Conservation (phyloP, 2,113 vertebrate genomes). For the Oryzias celebensis region DNA sequence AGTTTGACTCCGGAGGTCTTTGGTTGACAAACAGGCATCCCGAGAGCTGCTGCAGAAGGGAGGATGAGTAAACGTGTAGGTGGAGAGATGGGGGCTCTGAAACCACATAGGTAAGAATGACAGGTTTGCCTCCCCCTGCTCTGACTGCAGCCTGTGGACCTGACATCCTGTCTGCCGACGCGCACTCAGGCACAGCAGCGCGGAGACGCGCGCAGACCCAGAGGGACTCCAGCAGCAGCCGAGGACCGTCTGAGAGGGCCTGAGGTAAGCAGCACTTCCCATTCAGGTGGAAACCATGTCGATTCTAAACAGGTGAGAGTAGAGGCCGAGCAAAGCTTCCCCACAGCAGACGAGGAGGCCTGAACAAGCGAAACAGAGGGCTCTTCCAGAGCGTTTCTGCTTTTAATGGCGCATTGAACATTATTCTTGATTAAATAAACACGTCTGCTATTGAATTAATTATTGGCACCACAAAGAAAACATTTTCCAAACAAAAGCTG, state of each 20-base stretch:
- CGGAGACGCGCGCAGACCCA: conserved; percentile 23
- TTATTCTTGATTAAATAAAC: too few relatives aligned
- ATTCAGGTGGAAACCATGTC: not conserved
- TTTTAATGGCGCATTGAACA: too few relatives aligned
- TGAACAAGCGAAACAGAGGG: too few relatives aligned
- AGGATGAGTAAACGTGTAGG: conserved; percentile 73
- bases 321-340: too few relatives aligned
- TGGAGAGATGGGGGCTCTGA: conserved; percentile 72
- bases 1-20: conserved; percentile 57
- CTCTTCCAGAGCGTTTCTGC: too few relatives aligned
- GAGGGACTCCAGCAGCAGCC: conserved; percentile 18
- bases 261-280: conserved; percentile 21
- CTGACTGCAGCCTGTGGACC: conserved; percentile 51
- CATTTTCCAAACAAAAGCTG: too few relatives aligned
- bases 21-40: conserved; percentile 53
- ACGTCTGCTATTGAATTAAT: too few relatives aligned
- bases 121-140: conserved; percentile 50
- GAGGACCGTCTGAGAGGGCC: conserved; percentile 7
- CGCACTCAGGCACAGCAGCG: conserved; percentile 22
- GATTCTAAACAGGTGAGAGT: not conserved
- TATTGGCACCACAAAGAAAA: too few relatives aligned
- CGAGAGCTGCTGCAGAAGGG: conserved; percentile 53
- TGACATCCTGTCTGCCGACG: conserved; percentile 76
- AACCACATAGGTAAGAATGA: conserved; percentile 73
- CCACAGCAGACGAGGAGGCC: too few relatives aligned